Percentiles rank a stretch among this genome's conserved stretches.
Evolutionary conservation across 2,888 invertebrate species (phyloP).

Genomic region (Argyresthia goedartella): DNA sequence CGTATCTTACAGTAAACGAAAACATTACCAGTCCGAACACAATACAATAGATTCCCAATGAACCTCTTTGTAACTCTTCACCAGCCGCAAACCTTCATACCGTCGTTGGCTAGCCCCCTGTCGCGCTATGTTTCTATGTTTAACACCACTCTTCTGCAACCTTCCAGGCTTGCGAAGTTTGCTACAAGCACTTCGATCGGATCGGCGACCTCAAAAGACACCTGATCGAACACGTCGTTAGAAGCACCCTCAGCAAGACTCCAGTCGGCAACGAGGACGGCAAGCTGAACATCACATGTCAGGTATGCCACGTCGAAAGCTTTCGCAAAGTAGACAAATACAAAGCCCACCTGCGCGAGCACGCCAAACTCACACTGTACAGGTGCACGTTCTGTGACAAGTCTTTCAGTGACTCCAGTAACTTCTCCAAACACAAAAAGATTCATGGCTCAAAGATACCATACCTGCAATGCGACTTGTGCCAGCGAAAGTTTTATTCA

Average conservation of each 20-base stretch:
- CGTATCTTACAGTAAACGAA: too few relatives aligned
- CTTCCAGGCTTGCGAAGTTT: constrained; percentile 48
- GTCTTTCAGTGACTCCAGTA: constrained; percentile 61
- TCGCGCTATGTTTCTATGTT: not conserved
- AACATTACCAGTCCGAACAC: too few relatives aligned
- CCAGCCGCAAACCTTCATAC: too few relatives aligned
- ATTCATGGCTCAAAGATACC: constrained; percentile 50
- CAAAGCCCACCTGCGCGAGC: constrained; percentile 57
- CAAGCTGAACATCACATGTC: constrained; percentile 44
- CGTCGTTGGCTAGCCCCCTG: too few relatives aligned
- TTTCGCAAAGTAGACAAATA: constrained; percentile 52
- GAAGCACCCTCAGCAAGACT: constrained; percentile 45
- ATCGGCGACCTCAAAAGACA: constrained; percentile 58
- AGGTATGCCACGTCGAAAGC: constrained; percentile 38
- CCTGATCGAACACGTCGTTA: constrained; percentile 57
- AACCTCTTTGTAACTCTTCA: too few relatives aligned
- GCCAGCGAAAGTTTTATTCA: constrained; percentile 58
- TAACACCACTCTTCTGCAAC: not conserved
- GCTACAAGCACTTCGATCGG: constrained; percentile 50
- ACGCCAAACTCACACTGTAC: constrained; percentile 58
- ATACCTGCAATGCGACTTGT: constrained; percentile 54
- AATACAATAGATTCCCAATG: too few relatives aligned
- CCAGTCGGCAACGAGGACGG: constrained; percentile 40
- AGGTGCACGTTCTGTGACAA: constrained; percentile 60
- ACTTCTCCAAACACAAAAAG: constrained; percentile 65